Evolutionary conservation across 1,140 invertebrate genomes (phyloP), one percentile per base, ranked within the genome.

Genomic region (Harpegnathos saltator): DNA sequence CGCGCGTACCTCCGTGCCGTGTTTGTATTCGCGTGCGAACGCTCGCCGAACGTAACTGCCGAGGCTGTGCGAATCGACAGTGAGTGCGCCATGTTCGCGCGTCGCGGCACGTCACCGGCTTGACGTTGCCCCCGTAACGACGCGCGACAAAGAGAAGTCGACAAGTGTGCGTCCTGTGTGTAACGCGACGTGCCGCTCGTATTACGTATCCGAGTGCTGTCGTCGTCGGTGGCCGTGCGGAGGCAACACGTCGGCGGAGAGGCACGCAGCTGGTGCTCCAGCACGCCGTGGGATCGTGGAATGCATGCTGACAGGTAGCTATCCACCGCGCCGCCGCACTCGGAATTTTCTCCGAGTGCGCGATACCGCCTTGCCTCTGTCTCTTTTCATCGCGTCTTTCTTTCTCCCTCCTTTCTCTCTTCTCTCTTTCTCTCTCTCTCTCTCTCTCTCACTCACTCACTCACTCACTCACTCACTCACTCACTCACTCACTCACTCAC

Each of bases 271-370:
- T n/a, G 52, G 61, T 48, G 65, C 66, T 65, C 63, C 69, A 83
- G 65, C 85, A 87, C 75, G 84, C 81, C 82, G 80, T 89, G 85
- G 87, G 69, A 92, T 88, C 75, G 89, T 92, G 92, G 89, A 93
- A 93, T 92, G 90, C 85, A 88, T 88, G 91, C 91, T 92, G 89
- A 92, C 92, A 92, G 91, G 92, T 92, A 92, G 86, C 59, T 84
- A 75, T 48, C 81, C 84, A 71, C 85, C 81, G 89, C 90, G 91
- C 90, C 89, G 89, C 85, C 89, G 90, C 91, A 88, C 85, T 91
- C 89, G 66, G 87, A 89, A 89, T 91, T 89, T 72, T 87, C 72
- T 62, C 14, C 7, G 17, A 69, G 52, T 44, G 15, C n/a, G 38
- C 15, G 19, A 17, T 68, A 22, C 19, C 38, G 61, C 52, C 58